A percentile compares a stretch with the other conserved stretches of the same genome.
These are phyloP conservation scores for Apamea monoglypha DNA, from an alignment of 2,888 invertebrate species.

Conservation along the genomic window DNA sequence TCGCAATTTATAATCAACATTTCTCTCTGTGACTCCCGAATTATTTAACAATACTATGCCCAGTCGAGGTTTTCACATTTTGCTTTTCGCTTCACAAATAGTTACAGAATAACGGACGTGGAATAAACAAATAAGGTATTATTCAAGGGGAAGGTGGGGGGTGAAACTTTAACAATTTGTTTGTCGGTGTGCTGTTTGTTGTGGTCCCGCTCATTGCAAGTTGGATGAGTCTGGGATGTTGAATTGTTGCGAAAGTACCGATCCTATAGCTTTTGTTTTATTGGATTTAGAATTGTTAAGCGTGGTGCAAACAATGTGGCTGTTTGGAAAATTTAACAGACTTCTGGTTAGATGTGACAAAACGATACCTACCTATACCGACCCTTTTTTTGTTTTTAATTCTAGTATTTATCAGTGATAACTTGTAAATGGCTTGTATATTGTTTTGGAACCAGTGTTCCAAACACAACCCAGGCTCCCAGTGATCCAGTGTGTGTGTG, in stretches of 20 bases:
- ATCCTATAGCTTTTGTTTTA: background rate
- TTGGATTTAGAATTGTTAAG: background rate
- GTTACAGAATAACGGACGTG: constrained; percentile 37
- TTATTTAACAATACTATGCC: constrained; percentile 8
- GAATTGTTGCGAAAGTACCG: background rate
- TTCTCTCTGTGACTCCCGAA: background rate
- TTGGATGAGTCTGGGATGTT: constrained; percentile 4
- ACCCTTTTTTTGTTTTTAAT: no score
- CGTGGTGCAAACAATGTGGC: background rate
- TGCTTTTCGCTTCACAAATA: constrained; percentile 2
- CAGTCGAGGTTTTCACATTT: constrained; percentile 3
- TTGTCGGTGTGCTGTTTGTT: constrained; percentile 11
- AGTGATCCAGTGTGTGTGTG: no score
- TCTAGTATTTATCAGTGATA: no score
- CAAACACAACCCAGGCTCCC: no score
- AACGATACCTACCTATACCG: background rate
- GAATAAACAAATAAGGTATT: constrained; percentile 36
- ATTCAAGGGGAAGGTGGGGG: background rate
- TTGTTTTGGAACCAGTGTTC: no score
- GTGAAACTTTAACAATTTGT: constrained; percentile 6
- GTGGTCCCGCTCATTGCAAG: constrained; percentile 14
- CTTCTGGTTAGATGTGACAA: background rate
- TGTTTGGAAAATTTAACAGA: background rate
- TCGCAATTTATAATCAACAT: background rate
- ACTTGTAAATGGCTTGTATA: no score